phyloP scores from a whole-genome alignment of 2,113 vertebrate genomes.

The Microtus richardsoni region DNA sequence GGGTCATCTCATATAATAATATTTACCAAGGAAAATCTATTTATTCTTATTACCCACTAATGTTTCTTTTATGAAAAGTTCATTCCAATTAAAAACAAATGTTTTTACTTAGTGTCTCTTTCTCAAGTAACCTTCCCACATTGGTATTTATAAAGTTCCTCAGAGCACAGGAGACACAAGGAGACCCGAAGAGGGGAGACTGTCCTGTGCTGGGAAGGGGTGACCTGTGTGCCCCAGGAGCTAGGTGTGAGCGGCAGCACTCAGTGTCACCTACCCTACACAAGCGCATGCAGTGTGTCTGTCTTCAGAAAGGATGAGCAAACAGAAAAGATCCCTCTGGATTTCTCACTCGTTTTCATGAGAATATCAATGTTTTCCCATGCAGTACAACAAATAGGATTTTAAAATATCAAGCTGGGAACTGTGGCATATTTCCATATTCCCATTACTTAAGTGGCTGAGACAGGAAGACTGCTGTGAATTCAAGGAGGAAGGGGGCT shows the following conservation, averaged over 20 bases:
- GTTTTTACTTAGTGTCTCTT: not conserved
- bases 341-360: not conserved
- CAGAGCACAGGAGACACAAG: not conserved
- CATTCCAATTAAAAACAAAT: conserved; percentile 35
- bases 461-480: not conserved
- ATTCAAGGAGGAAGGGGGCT: not conserved
- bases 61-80: not conserved
- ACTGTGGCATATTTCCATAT: not conserved
- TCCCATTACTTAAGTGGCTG: not conserved
- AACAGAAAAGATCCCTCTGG: not conserved
- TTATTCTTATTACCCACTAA: conserved; percentile 4
- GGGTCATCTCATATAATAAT: not conserved
- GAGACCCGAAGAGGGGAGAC: not conserved
- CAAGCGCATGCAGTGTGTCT: not conserved
- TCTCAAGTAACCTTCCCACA: not conserved
- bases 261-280: not conserved
- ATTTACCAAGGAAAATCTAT: not conserved
- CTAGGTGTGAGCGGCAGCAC: accelerated
- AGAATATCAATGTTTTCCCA: not conserved
- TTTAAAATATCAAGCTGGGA: not conserved
- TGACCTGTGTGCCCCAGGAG: not conserved
- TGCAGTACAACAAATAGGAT: not conserved
- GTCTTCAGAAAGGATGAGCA: not conserved
- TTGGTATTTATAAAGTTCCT: conserved; percentile 8
- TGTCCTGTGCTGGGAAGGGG: not conserved